phyloP scores from a whole-genome alignment of 2,888 invertebrate species.

The Caenorhabditis japonica region DNA sequence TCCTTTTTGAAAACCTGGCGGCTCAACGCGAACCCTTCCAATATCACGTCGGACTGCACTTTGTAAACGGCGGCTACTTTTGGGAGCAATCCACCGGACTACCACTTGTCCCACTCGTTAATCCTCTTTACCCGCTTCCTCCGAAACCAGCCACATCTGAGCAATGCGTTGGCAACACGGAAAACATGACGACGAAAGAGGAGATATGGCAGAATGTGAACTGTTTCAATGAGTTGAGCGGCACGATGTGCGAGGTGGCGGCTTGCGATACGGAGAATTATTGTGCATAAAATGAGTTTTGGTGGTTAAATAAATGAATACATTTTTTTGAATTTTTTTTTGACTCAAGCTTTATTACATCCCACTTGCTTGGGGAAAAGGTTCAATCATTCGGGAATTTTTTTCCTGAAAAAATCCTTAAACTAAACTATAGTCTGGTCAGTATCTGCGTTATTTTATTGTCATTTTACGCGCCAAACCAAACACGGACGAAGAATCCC shows the following conservation, averaged over 20 bases:
- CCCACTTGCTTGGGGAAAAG: too few relatives aligned
- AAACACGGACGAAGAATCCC: too few relatives aligned
- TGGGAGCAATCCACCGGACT: conserved; percentile 24
- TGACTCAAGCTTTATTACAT: too few relatives aligned
- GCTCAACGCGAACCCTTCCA: conserved; percentile 5
- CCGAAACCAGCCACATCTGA: not conserved
- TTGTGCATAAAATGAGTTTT: conserved; percentile 5
- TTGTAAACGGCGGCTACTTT: conserved; percentile 23
- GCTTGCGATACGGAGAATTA: conserved; percentile 26
- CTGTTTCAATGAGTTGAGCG: conserved; percentile 13
- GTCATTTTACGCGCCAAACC: too few relatives aligned
- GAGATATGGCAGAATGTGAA: conserved; percentile 17
- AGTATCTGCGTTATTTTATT: too few relatives aligned
- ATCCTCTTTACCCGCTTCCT: conserved; percentile 3
- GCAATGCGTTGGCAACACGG: conserved; percentile 13
- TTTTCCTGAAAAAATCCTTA: too few relatives aligned
- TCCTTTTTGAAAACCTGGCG: conserved; percentile 4
- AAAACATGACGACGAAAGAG: not conserved
- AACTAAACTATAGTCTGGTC: too few relatives aligned
- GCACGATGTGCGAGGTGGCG: conserved; percentile 7
- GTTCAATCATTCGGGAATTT: too few relatives aligned
- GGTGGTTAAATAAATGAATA: too few relatives aligned
- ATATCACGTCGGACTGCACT: conserved; percentile 30
- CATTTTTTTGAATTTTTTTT: too few relatives aligned
- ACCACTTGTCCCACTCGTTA: conserved; percentile 5